Evolutionary conservation across 2,797 vertebrate species (phyloP), one percentile per base, ranked within the genome.

Genomic region (Artibeus lituratus): DNA sequence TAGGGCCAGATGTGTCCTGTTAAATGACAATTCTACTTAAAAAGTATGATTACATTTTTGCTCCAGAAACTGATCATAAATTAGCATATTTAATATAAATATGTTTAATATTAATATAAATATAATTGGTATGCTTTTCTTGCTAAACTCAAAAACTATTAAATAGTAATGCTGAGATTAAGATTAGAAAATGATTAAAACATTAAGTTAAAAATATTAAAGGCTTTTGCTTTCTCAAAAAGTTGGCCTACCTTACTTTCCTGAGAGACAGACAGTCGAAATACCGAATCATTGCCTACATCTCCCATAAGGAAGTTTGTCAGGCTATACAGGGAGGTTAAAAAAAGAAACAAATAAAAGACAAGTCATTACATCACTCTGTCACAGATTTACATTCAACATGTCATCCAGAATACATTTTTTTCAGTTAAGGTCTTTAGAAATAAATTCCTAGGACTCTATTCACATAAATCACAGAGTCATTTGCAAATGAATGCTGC

Each of bases 261-360:
- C 96, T 98, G 99, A 98, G 99, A 99, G 98, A 99, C 98, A 98
- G 99, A 99, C 97, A 99, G 99, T 98, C 99, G 99, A 98, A 99
- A 96, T 98, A 99, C 99, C 57, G 99, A 99, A 98, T 99, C 99
- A 98, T 98, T 99, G 98, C 99, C 99, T 99, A 99, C 99, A 99
- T 99, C 99, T 99, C 99, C 99, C 99, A 99, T 99, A 99, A 99
- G 99, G 99, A 99, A 99, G 98, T 99, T 99, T 98, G 99, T 99
- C 98, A 99, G 99, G 98, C 99, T 99, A 98, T 92, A 96, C 98
- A 90, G 91, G 96, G 96, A 98, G 97, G 85, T 98, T 93, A 4
- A 82, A 88, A 78, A 70, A 73, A 77, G 12, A 78, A 53, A 81
- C 0, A 74, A 85, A 97, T 37, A 87, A 85, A 87, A 95, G 42